Evolutionary conservation across 2,888 invertebrate genomes (phyloP), one percentile per base, ranked within the genome.

Genomic region (Nasonovia ribisnigri): DNA sequence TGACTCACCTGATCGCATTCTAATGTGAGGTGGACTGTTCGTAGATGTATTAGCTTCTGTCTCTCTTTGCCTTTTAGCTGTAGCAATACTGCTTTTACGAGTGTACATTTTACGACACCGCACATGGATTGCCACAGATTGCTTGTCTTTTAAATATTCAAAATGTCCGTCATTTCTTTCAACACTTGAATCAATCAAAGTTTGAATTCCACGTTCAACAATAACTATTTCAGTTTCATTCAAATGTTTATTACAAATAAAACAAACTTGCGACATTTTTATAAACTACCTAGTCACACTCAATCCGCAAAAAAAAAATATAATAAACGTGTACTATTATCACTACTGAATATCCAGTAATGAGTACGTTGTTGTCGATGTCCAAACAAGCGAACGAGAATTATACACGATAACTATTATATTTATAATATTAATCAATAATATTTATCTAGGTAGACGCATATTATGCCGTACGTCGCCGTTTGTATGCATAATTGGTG

Each of bases 31-130:
- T 60, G 60, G 60, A 29, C 29, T 29, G 60, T 3, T 60, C 2
- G 29, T 60, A 29, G 60, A 60, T 29, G 8, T 60, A 10, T 29
- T n/a, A 67, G 67, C n/a, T 67, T 67, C 67, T 11, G 13, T 67
- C 67, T 67, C 67, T 67, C 67, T 11, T 3, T 67, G 67, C 29
- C 67, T 67, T 67, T 67, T 67, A 67, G 13, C 67, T n/a, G n/a
- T 67, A 67, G 67, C n/a, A 67, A 51, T 51, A 88, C 87, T 51
- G 8, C 87, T 88, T 88, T 88, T 88, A n/a, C 87, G 87, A 88
- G 48, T 88, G n/a, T 88, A 88, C 29, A 88, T 88, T 88, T 51
- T 88, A 88, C 48, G 48, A 88, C 48, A 88, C 48, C 29, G 29
- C 46, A 87, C 48, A 87, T 29, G 87, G 11, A 87, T 48, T n/a